Base-by-base conservation (phyloP, 2,888 invertebrate species). In the Tachina lurida region DNA sequence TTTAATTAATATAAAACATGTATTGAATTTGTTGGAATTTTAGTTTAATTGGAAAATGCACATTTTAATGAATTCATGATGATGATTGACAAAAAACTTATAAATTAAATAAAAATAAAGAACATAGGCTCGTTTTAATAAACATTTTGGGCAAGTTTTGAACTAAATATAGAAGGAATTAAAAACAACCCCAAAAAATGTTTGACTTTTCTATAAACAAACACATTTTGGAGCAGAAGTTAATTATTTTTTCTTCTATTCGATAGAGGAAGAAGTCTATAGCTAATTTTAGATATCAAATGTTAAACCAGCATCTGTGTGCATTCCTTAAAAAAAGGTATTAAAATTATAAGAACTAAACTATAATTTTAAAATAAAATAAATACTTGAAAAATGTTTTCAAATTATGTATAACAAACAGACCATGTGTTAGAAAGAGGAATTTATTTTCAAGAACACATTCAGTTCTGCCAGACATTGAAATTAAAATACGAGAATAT, bases 21-120 rank as follows among this genome's bases (percentile, higher is more conserved):
- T 10, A 52, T 80, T 13, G 58, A 84, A 54, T 65, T 75, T 43
- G 78, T 65, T 63, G 88, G 84, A 39, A 82, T 84, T 83, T 88
- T 41, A 82, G 88, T 87, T 43, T 87, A 80, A 84, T 87, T 86
- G 60, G 89, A 84, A 83, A 89, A 89, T 60, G 88, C 88, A 84
- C 88, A 88, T 75, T 88, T 89, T 49, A 76, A 87, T 49, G 78
- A 62, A 84, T 85, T 83, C 84, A 87, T 87, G 19, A 41, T 87
- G 13, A 17, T 60, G 17, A 70, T 49, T 13, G 9, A 41, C 8
- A 45, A 75, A 31, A 19, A 56, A 22, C 12, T 22, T 54, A 54
- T 4, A 12, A 54, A 73, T 62, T 62, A 41, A 54, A 49, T 19
- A 58, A 65, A 63, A 52, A 19, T 22, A 31, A 5, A 31, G 31